These are phyloP conservation scores for Alaudala cheleensis DNA, from an alignment of 2,113 vertebrate species.

Conservation along the genomic window DNA sequence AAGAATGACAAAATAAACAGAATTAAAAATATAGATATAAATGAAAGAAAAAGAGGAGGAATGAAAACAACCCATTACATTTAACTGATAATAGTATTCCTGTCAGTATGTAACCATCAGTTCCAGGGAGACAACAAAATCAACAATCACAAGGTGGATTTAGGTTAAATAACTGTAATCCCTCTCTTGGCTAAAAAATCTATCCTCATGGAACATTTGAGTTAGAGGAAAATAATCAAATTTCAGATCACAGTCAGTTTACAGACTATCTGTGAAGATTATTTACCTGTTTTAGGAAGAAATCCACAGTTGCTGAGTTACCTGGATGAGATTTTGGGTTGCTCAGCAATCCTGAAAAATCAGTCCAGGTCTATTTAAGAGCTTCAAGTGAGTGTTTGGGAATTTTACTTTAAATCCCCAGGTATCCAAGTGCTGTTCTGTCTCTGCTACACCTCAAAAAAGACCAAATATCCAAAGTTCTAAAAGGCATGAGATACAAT, in stretches of 20 bases:
- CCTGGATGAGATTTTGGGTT: background rate
- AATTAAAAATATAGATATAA: background rate
- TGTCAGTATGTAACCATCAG: background rate
- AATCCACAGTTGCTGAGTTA: background rate
- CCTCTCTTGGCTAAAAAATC: background rate
- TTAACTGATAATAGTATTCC: background rate
- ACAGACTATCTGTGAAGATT: background rate
- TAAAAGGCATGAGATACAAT: background rate
- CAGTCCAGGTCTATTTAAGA: background rate
- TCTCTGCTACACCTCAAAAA: background rate
- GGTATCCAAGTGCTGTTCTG: background rate
- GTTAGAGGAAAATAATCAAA: background rate
- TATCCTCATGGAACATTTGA: background rate
- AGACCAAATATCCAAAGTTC: background rate
- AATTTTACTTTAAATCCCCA: background rate
- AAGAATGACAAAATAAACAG: background rate
- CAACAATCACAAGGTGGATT: background rate
- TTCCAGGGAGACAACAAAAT: background rate
- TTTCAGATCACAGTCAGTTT: background rate
- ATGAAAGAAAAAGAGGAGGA: background rate
- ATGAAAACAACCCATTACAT: background rate
- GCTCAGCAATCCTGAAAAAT: background rate
- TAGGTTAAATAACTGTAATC: background rate
- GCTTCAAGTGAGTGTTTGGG: background rate
- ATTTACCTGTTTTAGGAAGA: background rate